Evolutionary conservation across 2,113 vertebrate genomes (phyloP).

Genomic region (Henicopernis longicauda): DNA sequence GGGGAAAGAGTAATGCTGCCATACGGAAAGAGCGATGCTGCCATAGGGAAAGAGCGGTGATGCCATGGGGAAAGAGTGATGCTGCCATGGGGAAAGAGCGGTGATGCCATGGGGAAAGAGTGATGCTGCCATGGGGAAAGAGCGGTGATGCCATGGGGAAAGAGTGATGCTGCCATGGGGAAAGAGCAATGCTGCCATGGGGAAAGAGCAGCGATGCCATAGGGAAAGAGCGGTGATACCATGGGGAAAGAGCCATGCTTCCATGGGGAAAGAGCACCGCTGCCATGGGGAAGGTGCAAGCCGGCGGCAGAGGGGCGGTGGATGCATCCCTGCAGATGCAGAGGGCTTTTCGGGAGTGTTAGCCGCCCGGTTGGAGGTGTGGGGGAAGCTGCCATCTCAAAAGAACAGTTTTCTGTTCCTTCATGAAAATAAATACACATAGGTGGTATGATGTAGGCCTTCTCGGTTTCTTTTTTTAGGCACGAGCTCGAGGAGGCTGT

Average conservation of each 20-base stretch:
- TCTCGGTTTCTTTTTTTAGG: neutral
- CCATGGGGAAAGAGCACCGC: accelerated
- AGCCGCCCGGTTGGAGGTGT: neutral
- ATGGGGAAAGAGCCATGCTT: neutral
- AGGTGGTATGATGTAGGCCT: neutral
- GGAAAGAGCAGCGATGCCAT: neutral
- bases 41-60: accelerated
- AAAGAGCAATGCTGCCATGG: neutral
- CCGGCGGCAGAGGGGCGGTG: neutral
- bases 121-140: neutral
- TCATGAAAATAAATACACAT: neutral
- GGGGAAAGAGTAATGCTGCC: neutral
- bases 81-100: neutral
- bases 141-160: neutral
- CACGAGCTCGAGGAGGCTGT: accelerated
- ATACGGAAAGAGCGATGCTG: neutral
- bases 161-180: neutral
- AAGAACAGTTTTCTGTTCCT: neutral
- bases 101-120: neutral
- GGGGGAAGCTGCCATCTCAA: neutral
- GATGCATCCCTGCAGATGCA: neutral
- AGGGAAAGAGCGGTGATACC: neutral
- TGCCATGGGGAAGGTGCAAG: neutral
- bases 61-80: neutral
- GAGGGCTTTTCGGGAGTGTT: neutral